Percentiles rank a stretch among this genome's conserved stretches.
Evolutionary conservation across 2,888 invertebrate species (phyloP).

Genomic region (Empis stercorea): DNA sequence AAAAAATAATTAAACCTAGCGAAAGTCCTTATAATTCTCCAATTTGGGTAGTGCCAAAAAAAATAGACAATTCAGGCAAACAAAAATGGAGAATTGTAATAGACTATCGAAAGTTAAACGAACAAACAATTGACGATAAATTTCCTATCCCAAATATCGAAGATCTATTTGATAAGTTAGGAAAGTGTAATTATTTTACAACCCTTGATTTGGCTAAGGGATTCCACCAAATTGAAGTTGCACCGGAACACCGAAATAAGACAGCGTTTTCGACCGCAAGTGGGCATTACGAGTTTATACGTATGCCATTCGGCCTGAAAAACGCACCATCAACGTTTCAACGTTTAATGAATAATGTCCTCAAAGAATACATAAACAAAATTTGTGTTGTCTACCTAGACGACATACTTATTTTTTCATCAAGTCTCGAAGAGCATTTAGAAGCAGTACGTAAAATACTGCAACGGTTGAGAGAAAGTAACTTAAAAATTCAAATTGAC

Average conservation of each 20-base stretch:
- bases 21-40: too few species aligned
- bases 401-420: not conserved
- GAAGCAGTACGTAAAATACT: not conserved
- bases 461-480: not conserved
- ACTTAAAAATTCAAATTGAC: not conserved
- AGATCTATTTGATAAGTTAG: conserved; percentile 11
- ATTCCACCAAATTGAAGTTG: conserved; percentile 10
- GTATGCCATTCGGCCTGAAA: not conserved
- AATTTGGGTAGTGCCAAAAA: too few species aligned
- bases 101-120: conserved; percentile 6
- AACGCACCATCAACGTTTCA: not conserved
- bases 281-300: not conserved
- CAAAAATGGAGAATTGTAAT: too few species aligned
- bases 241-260: not conserved
- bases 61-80: too few species aligned
- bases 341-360: not conserved
- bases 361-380: not conserved
- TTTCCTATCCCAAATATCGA: conserved; percentile 4
- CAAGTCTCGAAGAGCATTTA: not conserved
- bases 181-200: conserved; percentile 8
- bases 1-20: not conserved
- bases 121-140: not conserved
- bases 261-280: not conserved
- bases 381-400: not conserved
- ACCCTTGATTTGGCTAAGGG: conserved; percentile 10